phyloP scores from a whole-genome alignment of 2,113 vertebrate genomes.

The Furnarius figulus region DNA sequence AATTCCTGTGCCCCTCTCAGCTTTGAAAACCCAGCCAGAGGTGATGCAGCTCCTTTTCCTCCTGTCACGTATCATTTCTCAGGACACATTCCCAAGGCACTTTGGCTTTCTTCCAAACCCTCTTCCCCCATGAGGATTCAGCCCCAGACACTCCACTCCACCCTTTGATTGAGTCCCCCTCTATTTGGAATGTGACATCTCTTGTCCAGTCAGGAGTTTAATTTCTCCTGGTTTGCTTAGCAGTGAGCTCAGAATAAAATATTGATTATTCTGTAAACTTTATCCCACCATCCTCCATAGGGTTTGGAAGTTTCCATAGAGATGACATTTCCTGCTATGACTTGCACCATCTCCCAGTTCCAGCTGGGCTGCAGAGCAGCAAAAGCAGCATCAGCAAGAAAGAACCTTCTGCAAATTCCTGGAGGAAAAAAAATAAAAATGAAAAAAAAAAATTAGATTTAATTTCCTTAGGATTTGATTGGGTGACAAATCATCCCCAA shows the following conservation, averaged over 20 bases:
- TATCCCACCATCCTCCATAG: neutral
- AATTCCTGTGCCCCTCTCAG: neutral
- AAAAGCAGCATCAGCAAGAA: neutral
- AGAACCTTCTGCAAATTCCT: neutral
- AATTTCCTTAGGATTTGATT: neutral
- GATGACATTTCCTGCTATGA: neutral
- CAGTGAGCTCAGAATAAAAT: constrained; percentile 5
- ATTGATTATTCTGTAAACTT: neutral
- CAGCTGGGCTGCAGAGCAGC: neutral
- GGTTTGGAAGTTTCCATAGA: constrained; percentile 14
- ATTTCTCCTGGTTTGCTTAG: neutral
- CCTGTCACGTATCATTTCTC: neutral
- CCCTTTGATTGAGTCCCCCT: neutral
- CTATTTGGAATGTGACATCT: neutral
- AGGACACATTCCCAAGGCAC: too few species aligned
- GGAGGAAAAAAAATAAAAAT: neutral
- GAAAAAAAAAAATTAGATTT: neutral
- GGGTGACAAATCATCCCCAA: neutral
- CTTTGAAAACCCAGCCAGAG: neutral
- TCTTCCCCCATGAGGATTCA: neutral
- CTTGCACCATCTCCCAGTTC: neutral
- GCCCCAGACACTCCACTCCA: neutral
- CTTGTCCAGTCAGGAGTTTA: neutral
- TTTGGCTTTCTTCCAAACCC: neutral
- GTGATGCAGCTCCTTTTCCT: neutral